A percentile compares a stretch with the other conserved stretches of the same genome.
These are phyloP conservation scores for Octodonta nipae DNA, from an alignment of 2,888 invertebrate genomes.

Conservation along the genomic window DNA sequence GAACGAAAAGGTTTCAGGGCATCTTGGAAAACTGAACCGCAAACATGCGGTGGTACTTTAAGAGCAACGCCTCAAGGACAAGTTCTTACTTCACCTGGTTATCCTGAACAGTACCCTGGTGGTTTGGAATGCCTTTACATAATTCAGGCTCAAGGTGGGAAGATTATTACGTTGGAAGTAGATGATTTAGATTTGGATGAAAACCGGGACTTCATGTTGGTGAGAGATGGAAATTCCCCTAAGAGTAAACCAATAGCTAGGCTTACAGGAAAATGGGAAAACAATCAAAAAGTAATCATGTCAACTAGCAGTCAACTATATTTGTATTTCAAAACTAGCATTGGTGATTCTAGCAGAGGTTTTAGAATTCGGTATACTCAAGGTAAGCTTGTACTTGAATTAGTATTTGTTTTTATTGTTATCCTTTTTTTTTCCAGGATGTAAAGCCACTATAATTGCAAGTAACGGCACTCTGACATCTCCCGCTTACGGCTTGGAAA, in stretches of 20 bases:
- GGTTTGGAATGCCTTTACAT: constrained; percentile 92
- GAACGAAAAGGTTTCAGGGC: constrained; percentile 87
- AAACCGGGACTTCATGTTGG: constrained; percentile 72
- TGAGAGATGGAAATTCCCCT: constrained; percentile 83
- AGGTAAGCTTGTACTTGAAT: constrained; percentile 25
- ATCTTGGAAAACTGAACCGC: constrained; percentile 89
- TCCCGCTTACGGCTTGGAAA: constrained; percentile 71
- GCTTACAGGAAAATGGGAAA: constrained; percentile 63
- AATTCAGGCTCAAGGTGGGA: constrained; percentile 77
- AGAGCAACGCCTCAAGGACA: constrained; percentile 81
- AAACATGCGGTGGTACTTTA: constrained; percentile 78
- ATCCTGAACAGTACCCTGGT: constrained; percentile 85
- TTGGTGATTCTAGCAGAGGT: constrained; percentile 79
- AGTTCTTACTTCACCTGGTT: constrained; percentile 78
- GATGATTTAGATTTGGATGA: constrained; percentile 74
- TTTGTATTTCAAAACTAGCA: constrained; percentile 80
- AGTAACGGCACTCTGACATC: constrained; percentile 78
- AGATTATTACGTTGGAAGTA: constrained; percentile 83
- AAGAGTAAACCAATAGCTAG: constrained; percentile 72
- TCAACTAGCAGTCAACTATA: constrained; percentile 82
- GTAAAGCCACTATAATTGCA: constrained; percentile 72
- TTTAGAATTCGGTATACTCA: constrained; percentile 77
- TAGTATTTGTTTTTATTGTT: not conserved
- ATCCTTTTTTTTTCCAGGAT: constrained; percentile 46
- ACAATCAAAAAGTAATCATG: constrained; percentile 70